Evolutionary conservation across 2,797 vertebrate genomes (phyloP).

Genomic region (Sebastes vulpes): DNA sequence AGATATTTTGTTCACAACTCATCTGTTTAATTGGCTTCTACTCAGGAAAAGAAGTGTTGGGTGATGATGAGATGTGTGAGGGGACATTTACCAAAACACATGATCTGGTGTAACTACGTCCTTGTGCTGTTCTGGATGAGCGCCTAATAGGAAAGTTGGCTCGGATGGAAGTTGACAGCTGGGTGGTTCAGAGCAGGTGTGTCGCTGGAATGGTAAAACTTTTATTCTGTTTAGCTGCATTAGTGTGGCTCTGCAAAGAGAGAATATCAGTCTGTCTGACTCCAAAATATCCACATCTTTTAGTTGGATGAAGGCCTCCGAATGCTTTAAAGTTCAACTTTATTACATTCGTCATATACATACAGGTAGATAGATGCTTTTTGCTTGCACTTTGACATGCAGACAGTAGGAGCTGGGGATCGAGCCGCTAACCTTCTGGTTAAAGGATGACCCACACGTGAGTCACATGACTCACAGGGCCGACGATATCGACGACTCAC

Average conservation of each 20-base stretch:
- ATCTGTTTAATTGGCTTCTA: constrained; percentile 33
- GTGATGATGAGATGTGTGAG: background rate
- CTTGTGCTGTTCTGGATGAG: constrained; percentile 35
- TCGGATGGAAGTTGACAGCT: constrained; percentile 12
- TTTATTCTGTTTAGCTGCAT: constrained; percentile 15
- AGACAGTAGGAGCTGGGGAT: no score
- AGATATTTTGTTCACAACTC: constrained; percentile 41
- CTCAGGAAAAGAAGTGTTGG: constrained; percentile 2
- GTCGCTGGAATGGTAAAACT: background rate
- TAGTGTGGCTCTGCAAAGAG: background rate
- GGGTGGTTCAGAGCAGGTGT: constrained; percentile 41
- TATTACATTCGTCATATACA: no score
- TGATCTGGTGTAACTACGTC: constrained; percentile 8
- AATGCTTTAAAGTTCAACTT: background rate
- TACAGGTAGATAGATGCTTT: no score
- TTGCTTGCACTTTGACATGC: no score
- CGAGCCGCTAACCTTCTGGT: no score
- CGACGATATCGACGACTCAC: no score
- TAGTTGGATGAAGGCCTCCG: background rate
- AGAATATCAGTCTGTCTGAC: background rate
- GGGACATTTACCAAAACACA: constrained; percentile 16
- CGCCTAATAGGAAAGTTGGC: constrained; percentile 60
- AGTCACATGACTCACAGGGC: no score
- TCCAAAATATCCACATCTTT: background rate
- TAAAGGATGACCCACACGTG: no score